Evolutionary conservation across 2,888 invertebrate species (phyloP).

Genomic region (Dendrolimus pini): DNA sequence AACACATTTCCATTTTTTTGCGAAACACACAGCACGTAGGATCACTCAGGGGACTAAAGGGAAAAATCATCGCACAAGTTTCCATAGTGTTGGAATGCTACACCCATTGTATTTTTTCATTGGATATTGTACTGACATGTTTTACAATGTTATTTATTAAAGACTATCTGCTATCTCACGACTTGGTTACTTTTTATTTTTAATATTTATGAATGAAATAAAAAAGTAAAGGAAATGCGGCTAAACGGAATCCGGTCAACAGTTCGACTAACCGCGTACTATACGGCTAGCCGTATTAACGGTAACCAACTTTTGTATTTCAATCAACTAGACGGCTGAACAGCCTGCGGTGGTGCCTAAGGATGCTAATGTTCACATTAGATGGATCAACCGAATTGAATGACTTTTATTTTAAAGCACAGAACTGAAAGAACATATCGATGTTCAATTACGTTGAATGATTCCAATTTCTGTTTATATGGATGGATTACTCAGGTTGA

Average conservation of each 20-base stretch:
- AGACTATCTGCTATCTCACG: background rate
- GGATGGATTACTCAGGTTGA: too few relatives aligned
- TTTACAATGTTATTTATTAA: background rate
- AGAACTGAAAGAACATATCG: too few relatives aligned
- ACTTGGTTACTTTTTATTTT: background rate
- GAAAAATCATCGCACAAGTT: background rate
- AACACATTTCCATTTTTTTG: background rate
- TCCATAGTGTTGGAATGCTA: background rate
- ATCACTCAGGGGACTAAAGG: background rate
- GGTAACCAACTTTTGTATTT: too few relatives aligned
- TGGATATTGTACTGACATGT: background rate
- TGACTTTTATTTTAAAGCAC: too few relatives aligned
- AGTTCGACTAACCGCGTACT: too few relatives aligned
- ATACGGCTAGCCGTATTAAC: too few relatives aligned
- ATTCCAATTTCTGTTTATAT: too few relatives aligned
- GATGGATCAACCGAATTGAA: too few relatives aligned
- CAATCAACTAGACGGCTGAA: too few relatives aligned
- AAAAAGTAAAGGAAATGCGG: background rate
- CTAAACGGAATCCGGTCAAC: background rate
- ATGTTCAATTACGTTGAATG: too few relatives aligned
- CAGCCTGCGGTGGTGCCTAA: too few relatives aligned
- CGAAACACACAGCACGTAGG: background rate
- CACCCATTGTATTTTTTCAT: background rate
- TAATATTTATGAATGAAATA: background rate
- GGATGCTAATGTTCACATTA: too few relatives aligned